Evolutionary conservation across 2,888 invertebrate genomes (phyloP).

Genomic region (Athetis lepigone): DNA sequence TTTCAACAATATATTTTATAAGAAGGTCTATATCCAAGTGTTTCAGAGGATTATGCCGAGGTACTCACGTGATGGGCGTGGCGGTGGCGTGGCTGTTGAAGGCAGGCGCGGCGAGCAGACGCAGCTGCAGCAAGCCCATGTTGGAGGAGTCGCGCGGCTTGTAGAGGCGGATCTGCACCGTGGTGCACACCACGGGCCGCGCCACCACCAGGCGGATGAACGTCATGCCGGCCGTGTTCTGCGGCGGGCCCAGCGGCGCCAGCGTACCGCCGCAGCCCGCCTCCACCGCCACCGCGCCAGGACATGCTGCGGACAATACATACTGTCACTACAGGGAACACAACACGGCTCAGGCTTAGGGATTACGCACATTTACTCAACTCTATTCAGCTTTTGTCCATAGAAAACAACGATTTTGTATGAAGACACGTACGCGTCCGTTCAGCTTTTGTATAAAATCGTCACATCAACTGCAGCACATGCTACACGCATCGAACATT

Average conservation of each 20-base stretch:
- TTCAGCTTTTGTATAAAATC: too few species aligned
- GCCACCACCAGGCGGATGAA: slow-evolving; percentile 96
- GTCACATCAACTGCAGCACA: too few species aligned
- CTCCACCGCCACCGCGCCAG: slow-evolving; percentile 96
- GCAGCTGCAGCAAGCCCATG: slow-evolving; percentile 96
- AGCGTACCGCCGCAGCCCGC: slow-evolving; percentile 95
- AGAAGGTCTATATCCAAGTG: too few species aligned
- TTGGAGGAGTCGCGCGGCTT: slow-evolving; percentile 97
- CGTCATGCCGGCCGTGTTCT: slow-evolving; percentile 96
- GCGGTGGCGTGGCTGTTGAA: slow-evolving; percentile 90
- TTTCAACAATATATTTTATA: too few species aligned
- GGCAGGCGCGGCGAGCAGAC: slow-evolving; percentile 95
- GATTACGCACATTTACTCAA: too few species aligned
- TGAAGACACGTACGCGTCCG: too few species aligned
- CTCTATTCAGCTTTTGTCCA: too few species aligned
- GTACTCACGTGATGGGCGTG: slow-evolving; percentile 62
- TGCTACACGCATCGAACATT: too few species aligned
- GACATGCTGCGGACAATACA: slow-evolving; percentile 92
- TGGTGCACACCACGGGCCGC: slow-evolving; percentile 96
- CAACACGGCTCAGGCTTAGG: too few species aligned
- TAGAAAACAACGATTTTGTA: too few species aligned
- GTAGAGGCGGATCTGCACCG: slow-evolving; percentile 93
- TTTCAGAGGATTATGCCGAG: too few species aligned
- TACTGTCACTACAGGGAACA: slow-evolving; percentile 35
- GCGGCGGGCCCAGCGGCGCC: slow-evolving; percentile 96